Evolutionary conservation across 2,797 vertebrate species (phyloP), one percentile per base, ranked within the genome.

Genomic region (Bovichtus variegatus): DNA sequence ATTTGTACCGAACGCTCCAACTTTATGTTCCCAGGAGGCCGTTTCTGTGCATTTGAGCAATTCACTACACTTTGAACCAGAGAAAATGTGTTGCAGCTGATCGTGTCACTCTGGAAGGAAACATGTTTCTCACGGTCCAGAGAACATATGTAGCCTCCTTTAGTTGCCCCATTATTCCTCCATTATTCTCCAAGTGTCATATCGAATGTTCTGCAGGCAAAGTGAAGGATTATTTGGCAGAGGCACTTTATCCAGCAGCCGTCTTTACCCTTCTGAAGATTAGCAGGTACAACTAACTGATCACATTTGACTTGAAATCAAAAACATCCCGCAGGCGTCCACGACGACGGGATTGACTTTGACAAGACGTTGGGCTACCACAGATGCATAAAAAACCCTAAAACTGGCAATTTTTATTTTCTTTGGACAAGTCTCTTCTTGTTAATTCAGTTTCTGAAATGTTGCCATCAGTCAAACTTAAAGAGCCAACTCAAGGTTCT

Each of bases 181-280:
- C 69, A 60, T 85, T 80, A 58, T 60, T 76, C 80, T 57, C 49
- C 2, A 0, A 31, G 47, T 80, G 80, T 86, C 91, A 79, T 19
- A 50, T 74, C 66, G 44, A 76, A 90, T 87, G 53, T 64, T 76
- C 78, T 36, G 40, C 73, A n/a, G 54, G 76, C 75, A 66, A 53
- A 70, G 38, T 85, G 81, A 83, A 65, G 77, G 73, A 47, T 57
- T 27, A 44, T 79, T 80, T 80, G 73, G 78, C 75, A 25, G 16
- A n/a, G 51, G 50, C 78, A 57, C 21, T 59, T 62, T 19, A 10
- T 70, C 76, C 83, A 46, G 57, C 70, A 25, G 57, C 25, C 47
- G 1, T 58, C 53, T 72, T 78, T 72, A 54, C 55, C 5, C 31
- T 67, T 47, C 31, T 60, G 36, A 47, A 51, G 76, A 76, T 51